phyloP scores from a whole-genome alignment of 37 sponge, comb jelly and placozoan species.

The Dysidea cf. avara region DNA sequence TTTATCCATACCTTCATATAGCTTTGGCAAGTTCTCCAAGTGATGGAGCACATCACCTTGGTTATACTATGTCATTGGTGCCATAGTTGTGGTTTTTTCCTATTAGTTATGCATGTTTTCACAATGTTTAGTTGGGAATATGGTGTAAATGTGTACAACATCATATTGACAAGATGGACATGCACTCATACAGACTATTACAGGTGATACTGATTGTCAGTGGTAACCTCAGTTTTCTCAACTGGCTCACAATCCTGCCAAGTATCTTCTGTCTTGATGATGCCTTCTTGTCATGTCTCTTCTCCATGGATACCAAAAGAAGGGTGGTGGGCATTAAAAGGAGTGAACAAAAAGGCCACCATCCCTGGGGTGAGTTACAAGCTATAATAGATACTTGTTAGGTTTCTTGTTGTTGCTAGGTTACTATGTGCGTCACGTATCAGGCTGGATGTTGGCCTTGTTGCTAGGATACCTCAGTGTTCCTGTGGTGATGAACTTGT shows the following conservation, averaged over 20 bases:
- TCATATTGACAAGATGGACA: too few species aligned
- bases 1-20: too few species aligned
- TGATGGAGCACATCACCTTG: too few species aligned
- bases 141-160: too few species aligned
- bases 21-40: too few species aligned
- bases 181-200: too few species aligned
- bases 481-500: slow-evolving; percentile 84
- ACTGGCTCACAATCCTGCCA: slow-evolving; percentile 92
- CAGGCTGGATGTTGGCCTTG: slow-evolving; percentile 23
- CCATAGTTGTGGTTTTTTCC: too few species aligned
- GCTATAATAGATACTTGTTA: neutral
- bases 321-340: slow-evolving; percentile 37
- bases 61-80: too few species aligned
- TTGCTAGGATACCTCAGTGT: slow-evolving; percentile 81
- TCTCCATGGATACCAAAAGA: slow-evolving; percentile 27
- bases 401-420: slow-evolving; percentile 12
- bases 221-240: slow-evolving; percentile 92
- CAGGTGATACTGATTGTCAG: slow-evolving; percentile 78
- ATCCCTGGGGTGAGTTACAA: neutral
- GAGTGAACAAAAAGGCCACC: neutral
- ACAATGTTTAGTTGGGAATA: too few species aligned
- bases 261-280: slow-evolving; percentile 89
- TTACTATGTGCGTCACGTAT: slow-evolving; percentile 49
- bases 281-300: slow-evolving; percentile 49
- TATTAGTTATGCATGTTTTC: too few species aligned